Evolutionary conservation across 2,113 vertebrate species (phyloP).

Genomic region (Oreotragus oreotragus): DNA sequence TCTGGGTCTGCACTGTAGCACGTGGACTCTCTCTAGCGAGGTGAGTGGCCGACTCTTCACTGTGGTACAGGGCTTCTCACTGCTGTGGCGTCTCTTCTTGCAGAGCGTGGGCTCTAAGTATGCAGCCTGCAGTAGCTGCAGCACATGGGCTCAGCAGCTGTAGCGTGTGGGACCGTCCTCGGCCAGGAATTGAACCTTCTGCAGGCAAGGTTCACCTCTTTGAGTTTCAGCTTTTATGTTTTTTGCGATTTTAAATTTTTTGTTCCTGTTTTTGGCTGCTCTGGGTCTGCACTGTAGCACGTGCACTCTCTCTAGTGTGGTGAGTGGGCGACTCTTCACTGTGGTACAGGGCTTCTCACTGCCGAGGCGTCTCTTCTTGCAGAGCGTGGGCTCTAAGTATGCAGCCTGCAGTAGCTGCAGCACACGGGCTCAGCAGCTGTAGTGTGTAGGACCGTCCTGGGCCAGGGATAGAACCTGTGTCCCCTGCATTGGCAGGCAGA

Average conservation of each 20-base stretch:
- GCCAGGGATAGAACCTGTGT: not conserved
- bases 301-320: not conserved
- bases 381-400: rapidly evolving
- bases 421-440: not conserved
- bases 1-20: too few species aligned
- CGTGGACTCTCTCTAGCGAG: too few species aligned
- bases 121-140: too few species aligned
- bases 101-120: too few species aligned
- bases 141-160: too few species aligned
- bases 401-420: not conserved
- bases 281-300: not conserved
- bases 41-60: too few species aligned
- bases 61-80: too few species aligned
- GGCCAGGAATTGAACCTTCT: too few species aligned
- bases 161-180: too few species aligned
- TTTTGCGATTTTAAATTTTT: not conserved
- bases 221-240: not conserved
- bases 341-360: not conserved
- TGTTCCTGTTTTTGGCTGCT: not conserved
- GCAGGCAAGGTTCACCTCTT: not conserved
- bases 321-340: not conserved
- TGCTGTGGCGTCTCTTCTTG: too few species aligned
- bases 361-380: not conserved
- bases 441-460: not conserved
- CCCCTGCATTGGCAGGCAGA: not conserved